Conservation (phyloP, 2,113 vertebrate genomes). For the Dipodomys spectabilis region DNA sequence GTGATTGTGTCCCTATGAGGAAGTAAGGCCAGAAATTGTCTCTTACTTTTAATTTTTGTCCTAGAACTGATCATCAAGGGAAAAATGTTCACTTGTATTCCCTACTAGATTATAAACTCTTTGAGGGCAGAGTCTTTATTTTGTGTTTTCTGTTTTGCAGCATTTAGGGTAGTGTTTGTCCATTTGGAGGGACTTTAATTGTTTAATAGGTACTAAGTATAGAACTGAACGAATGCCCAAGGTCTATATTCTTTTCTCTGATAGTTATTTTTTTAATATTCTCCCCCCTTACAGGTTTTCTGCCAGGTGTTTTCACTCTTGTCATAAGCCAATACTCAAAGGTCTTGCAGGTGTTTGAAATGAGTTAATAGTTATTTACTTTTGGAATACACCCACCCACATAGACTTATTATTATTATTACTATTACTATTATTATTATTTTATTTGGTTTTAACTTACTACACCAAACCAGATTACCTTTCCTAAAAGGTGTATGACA, state of each 20-base stretch:
- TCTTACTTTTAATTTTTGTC: constrained; percentile 13
- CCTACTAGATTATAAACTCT: background rate
- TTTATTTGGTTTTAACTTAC: background rate
- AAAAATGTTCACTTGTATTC: constrained; percentile 31
- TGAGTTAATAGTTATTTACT: constrained; percentile 41
- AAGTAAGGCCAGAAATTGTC: constrained; percentile 23
- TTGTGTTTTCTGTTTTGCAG: background rate
- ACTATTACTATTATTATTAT: background rate
- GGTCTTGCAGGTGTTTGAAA: constrained; percentile 4
- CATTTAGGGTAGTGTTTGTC: constrained; percentile 16
- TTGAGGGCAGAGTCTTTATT: constrained; percentile 20
- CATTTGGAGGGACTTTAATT: constrained; percentile 41
- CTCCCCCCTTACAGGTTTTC: background rate
- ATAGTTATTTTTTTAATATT: constrained; percentile 38
- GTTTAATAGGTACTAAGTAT: background rate
- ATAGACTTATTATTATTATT: background rate
- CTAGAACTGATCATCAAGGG: background rate
- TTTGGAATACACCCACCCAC: constrained; percentile 27
- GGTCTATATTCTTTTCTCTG: background rate
- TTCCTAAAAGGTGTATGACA: constrained; percentile 14
- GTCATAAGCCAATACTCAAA: constrained; percentile 29
- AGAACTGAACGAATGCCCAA: constrained; percentile 13
- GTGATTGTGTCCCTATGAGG: background rate
- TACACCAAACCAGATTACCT: constrained; percentile 5
- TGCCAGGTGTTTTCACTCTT: constrained; percentile 22